Evolutionary conservation across 1,140 invertebrate species (phyloP), one percentile per base, ranked within the genome.

Genomic region (Rhyzopertha dominica): DNA sequence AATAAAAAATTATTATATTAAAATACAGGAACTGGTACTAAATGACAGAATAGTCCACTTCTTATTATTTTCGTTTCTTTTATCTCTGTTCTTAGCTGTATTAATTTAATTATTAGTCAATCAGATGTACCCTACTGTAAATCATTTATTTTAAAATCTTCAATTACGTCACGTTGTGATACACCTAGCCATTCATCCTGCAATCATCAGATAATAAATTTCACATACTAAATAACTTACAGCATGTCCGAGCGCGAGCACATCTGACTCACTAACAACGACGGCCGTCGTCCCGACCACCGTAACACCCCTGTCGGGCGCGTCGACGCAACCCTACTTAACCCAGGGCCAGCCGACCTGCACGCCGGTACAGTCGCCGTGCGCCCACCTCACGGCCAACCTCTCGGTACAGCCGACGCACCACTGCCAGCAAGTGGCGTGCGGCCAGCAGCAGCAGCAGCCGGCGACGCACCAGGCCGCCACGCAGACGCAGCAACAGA

Each of bases 401-500:
- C 41, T 53, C 1, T 47, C 45, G 23, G 22, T 47, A 30, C 50
- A 49, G 47, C 45, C 60, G 22, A 46, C 34, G 17, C 48, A 58
- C 29, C 51, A 56, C 26, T 62, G 56, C 43, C 62, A 63, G n/a
- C n/a, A n/a, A 37, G 45, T 56, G 18, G 54, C 61, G 1, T 63
- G 61, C 29, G 51, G 46, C n/a, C 57, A 58, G 30, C 54, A 59
- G 20, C 51, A 53, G 7, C 50, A 58, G 39, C 59, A 57, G 29
- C 49, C 51, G 39, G 64, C 38, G 5, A 59, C 61, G 4, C 68
- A 71, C 47, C 76, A 77, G 63, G 78, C 80, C 9, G 74, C 74
- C 2, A 81, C 78, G 0, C 75, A 77, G 44, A 78, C 76, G 1
- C 49, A 48, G 7, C 51, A 61, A 43, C 40, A 51, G 2, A 34